These are phyloP conservation scores for Porites lobata DNA, from an alignment of 92 coral and sea anemone genomes.

Conservation along the genomic window DNA sequence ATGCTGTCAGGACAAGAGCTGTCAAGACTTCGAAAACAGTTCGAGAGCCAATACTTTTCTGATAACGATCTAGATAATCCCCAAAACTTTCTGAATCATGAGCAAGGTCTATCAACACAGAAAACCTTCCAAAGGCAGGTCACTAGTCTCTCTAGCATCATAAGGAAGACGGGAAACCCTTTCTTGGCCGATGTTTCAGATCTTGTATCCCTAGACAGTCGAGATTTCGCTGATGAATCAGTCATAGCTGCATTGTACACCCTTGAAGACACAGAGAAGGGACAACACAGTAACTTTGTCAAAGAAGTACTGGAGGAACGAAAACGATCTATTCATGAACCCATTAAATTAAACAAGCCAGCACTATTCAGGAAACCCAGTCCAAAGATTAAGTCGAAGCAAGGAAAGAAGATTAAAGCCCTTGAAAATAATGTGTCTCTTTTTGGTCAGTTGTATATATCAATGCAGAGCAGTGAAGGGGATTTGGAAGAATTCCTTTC, in stretches of 20 bases:
- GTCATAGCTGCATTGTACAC: constrained; percentile 29
- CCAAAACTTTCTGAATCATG: background rate
- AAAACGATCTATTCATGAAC: background rate
- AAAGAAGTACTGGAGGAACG: background rate
- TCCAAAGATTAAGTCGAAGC: too few species aligned
- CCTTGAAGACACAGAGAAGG: constrained; percentile 10
- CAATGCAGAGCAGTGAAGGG: constrained; percentile 37
- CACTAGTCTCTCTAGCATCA: constrained; percentile 37
- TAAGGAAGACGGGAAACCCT: constrained; percentile 56
- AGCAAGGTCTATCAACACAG: constrained; percentile 47
- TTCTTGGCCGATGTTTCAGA: constrained; percentile 58
- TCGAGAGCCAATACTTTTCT: background rate
- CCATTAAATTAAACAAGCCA: background rate
- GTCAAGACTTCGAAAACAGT: constrained; percentile 5
- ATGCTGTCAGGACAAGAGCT: constrained; percentile 30
- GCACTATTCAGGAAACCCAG: too few species aligned
- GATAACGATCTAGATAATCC: too few species aligned
- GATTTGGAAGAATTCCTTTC: constrained; percentile 53
- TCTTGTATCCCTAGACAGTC: constrained; percentile 52
- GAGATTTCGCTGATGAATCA: constrained; percentile 36
- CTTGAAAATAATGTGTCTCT: too few species aligned
- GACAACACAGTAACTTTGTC: constrained; percentile 6
- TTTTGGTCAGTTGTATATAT: too few species aligned
- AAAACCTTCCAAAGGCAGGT: constrained; percentile 42
- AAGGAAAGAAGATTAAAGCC: too few species aligned